phyloP scores from a whole-genome alignment of 2,888 invertebrate species.

The Mongoloraphidia duomilia region DNA sequence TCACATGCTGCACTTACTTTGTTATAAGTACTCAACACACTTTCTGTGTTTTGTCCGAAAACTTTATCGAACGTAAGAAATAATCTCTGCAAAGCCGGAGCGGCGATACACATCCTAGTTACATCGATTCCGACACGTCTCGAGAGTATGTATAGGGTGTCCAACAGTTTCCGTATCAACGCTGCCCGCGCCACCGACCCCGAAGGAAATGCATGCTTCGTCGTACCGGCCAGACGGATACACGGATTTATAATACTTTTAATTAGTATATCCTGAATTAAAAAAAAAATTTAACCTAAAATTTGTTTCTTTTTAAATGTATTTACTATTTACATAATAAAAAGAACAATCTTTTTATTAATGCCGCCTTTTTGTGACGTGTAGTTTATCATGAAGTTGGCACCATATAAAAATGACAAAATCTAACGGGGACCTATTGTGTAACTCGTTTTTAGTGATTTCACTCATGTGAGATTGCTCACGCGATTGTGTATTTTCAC shows the following conservation, averaged over 20 bases:
- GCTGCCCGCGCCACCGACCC: slow-evolving; percentile 61
- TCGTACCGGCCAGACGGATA: slow-evolving; percentile 65
- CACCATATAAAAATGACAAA: no score
- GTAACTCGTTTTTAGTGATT: no score
- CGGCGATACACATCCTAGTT: slow-evolving; percentile 57
- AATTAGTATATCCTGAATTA: slow-evolving; percentile 65
- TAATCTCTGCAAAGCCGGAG: slow-evolving; percentile 56
- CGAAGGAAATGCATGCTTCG: slow-evolving; percentile 66
- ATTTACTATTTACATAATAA: neutral
- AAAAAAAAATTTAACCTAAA: slow-evolving; percentile 5
- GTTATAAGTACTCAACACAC: no score
- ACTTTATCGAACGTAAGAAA: slow-evolving; percentile 72
- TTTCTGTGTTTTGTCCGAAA: no score
- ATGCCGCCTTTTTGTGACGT: no score
- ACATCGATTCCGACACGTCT: slow-evolving; percentile 62
- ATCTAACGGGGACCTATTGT: no score
- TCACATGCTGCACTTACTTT: no score
- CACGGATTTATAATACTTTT: slow-evolving; percentile 72
- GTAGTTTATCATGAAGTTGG: no score
- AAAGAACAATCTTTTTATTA: no score
- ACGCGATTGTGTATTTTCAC: no score
- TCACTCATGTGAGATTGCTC: no score
- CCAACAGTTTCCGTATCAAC: slow-evolving; percentile 67
- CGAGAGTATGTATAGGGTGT: slow-evolving; percentile 67
- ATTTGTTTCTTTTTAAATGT: no score